Conservation (phyloP, 2,113 vertebrate species). For the Malurus cyaneus region DNA sequence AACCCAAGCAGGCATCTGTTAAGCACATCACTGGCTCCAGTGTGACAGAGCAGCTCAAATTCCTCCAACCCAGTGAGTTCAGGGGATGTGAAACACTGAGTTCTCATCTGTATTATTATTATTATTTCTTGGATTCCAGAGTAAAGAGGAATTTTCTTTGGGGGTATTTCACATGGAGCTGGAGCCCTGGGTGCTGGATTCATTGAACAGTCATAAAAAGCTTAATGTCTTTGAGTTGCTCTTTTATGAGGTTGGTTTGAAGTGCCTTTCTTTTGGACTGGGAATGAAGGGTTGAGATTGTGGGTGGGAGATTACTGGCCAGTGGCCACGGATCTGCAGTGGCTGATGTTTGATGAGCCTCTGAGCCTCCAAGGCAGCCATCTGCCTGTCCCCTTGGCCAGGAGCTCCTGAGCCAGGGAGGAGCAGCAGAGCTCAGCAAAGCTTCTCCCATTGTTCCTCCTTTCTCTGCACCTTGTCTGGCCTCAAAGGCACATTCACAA, state of each 20-base stretch:
- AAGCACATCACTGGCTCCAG: conserved; percentile 35
- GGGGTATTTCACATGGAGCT: not conserved
- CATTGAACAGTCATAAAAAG: conserved; percentile 4
- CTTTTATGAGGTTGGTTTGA: not conserved
- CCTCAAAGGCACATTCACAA: not conserved
- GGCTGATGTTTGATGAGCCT: not conserved
- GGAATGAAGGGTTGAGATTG: not conserved
- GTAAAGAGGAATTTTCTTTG: not conserved
- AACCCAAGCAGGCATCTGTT: conserved; percentile 36
- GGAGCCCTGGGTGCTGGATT: not conserved
- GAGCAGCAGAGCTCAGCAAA: not conserved
- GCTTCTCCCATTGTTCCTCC: too few relatives aligned
- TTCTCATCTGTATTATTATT: not conserved
- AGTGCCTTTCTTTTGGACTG: not conserved
- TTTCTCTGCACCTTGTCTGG: not conserved
- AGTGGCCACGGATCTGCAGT: not conserved
- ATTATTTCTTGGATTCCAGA: conserved; percentile 3
- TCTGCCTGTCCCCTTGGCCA: conserved; percentile 25
- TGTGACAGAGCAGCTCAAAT: conserved; percentile 20
- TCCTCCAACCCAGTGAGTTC: conserved; percentile 1
- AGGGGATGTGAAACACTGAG: not conserved
- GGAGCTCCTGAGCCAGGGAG: not conserved
- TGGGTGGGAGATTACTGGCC: conserved; percentile 23
- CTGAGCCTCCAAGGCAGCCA: conserved; percentile 17
- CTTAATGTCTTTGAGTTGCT: not conserved